Evolutionary conservation across 1,140 invertebrate species (phyloP).

Genomic region (Leucophenga varia): DNA sequence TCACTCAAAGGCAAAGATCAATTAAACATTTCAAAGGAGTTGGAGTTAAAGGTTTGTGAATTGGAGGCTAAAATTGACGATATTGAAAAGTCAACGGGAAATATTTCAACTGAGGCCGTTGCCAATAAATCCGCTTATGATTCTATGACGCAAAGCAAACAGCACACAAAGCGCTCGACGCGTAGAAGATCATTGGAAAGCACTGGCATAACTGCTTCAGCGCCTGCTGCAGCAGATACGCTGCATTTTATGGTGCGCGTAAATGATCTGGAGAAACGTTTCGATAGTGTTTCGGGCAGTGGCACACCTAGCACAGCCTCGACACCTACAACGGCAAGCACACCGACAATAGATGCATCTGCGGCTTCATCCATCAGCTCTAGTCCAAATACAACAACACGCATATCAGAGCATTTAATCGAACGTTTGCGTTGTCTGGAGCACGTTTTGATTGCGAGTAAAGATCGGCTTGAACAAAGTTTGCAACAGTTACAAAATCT

Average conservation of each 20-base stretch:
- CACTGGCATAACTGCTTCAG: too few relatives aligned
- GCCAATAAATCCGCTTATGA: constrained; percentile 1
- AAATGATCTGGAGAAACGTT: constrained; percentile 66
- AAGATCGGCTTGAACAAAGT: constrained; percentile 50
- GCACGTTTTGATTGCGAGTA: constrained; percentile 61
- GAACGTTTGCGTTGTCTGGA: constrained; percentile 62
- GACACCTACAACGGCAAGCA: constrained; percentile 15
- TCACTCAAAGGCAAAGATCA: constrained; percentile 80
- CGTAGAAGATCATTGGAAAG: constrained; percentile 58
- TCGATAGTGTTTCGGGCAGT: constrained; percentile 19
- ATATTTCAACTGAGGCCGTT: not conserved
- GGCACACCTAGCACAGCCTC: constrained; percentile 8
- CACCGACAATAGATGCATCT: constrained; percentile 20
- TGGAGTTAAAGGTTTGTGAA: constrained; percentile 79
- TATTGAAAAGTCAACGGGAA: constrained; percentile 61
- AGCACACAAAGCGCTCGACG: constrained; percentile 16
- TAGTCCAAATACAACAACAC: constrained; percentile 10
- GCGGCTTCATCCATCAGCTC: constrained; percentile 7
- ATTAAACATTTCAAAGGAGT: constrained; percentile 75
- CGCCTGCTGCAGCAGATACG: constrained; percentile 70
- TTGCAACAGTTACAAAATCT: constrained; percentile 60
- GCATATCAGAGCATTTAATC: constrained; percentile 57
- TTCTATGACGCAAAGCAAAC: not conserved
- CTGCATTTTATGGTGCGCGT: constrained; percentile 76
- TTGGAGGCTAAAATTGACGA: constrained; percentile 74